These are phyloP conservation scores for Lasioglossum figueresi DNA, from an alignment of 2,888 invertebrate species.

Conservation along the genomic window DNA sequence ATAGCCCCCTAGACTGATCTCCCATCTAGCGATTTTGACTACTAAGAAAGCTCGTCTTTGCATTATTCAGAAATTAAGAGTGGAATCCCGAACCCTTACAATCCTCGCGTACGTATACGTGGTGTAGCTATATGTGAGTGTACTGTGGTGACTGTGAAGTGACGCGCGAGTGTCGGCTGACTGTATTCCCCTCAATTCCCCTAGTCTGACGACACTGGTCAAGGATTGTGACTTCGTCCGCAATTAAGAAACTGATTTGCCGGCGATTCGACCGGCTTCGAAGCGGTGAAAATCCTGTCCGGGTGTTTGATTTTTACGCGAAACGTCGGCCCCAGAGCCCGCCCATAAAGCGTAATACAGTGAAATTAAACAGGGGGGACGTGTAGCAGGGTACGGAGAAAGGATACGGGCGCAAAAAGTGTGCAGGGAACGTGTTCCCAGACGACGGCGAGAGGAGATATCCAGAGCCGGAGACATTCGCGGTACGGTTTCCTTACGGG, in stretches of 20 bases:
- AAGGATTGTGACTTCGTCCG: not conserved
- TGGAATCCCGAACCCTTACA: no score
- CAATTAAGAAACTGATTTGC: not conserved
- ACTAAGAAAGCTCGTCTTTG: no score
- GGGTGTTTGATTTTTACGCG: conserved; percentile 32
- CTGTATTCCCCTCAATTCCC: no score
- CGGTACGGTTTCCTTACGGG: conserved; percentile 38
- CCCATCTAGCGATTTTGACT: no score
- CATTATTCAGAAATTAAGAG: no score
- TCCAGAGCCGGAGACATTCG: conserved; percentile 15
- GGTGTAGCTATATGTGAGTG: no score
- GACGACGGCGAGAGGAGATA: conserved; percentile 19
- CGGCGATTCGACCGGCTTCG: not conserved
- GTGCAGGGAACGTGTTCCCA: not conserved
- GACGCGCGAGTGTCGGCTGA: no score
- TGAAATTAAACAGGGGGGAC: conserved; percentile 16
- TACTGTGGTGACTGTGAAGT: no score
- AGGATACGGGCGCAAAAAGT: not conserved
- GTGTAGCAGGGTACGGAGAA: not conserved
- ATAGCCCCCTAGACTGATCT: no score
- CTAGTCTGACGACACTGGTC: no score
- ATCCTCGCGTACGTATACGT: no score
- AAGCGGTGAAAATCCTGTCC: conserved; percentile 19
- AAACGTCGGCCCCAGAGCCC: not conserved
- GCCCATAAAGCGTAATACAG: conserved; percentile 31